Base-by-base conservation (phyloP, 2,797 vertebrate genomes). In the Rhinatrema bivittatum region DNA sequence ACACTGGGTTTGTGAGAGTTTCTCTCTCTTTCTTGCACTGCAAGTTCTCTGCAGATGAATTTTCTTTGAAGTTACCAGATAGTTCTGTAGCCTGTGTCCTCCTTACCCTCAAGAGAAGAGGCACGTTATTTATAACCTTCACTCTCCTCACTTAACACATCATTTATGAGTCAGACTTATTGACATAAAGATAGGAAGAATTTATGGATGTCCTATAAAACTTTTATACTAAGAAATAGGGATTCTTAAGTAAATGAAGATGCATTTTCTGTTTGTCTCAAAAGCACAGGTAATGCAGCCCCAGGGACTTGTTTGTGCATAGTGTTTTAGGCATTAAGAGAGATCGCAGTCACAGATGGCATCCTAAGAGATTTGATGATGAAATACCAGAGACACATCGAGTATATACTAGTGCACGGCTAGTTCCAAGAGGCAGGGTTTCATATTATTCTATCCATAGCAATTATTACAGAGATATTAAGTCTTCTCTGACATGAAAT, bases 251-350 rank as follows among this genome's bases (percentile, higher is more conserved):
- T 64, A 64, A 58, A 62, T 51, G 34, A 49, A 37, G 47, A 41
- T 51, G 42, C 50, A 55, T 56, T 57, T 47, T 42, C 39, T 60
- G 21, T 59, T 65, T 54, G 29, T 58, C 58, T 72, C 50, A 64
- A 58, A 70, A 60, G 42, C 28, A 53, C 4, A 2, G n/a, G 7
- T 69, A 63, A 53, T 58, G 50, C 68, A 70, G 37, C 41, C 40
- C 47, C 12, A 22, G 41, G 38, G 53, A 53, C 33, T 61, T 64
- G 60, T 66, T 66, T 55, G 37, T 46, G 48, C 34, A 33, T 4
- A 31, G 36, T 56, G 52, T 64, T 55, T 43, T 44, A 36, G 50
- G 29, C 38, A 36, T 20, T 39, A 29, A 43, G 45, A 59, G 58
- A 59, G 27, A 32, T 59, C 53, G 10, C 41, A 25, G 29, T 50